A percentile compares a stretch with the other conserved stretches of the same genome.
phyloP scores from a whole-genome alignment of 2,888 invertebrate species.

The Uropetala carovei region DNA sequence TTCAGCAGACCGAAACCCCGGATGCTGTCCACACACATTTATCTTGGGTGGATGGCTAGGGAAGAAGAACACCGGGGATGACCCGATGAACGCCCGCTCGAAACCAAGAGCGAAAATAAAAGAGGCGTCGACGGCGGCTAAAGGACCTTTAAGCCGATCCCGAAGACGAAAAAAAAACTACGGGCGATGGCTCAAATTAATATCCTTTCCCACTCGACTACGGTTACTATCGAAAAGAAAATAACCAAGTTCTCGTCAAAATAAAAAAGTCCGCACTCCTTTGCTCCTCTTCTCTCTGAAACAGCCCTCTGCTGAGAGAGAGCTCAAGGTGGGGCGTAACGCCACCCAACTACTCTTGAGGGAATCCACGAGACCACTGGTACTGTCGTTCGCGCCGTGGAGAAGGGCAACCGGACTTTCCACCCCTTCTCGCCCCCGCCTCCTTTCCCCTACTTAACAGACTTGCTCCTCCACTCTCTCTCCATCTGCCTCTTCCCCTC shows the following conservation, averaged over 20 bases:
- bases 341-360: constrained; percentile 53
- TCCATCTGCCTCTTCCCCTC: not conserved
- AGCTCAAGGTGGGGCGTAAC: constrained; percentile 29
- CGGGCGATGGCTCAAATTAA: too few relatives aligned
- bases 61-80: too few relatives aligned
- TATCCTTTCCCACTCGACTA: too few relatives aligned
- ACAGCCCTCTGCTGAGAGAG: not conserved
- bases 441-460: not conserved
- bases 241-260: too few relatives aligned
- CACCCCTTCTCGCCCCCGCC: too few relatives aligned
- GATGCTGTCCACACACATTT: constrained; percentile 48
- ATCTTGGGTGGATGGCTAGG: too few relatives aligned
- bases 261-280: not conserved
- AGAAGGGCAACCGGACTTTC: constrained; percentile 2
- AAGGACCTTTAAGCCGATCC: not conserved
- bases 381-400: not conserved
- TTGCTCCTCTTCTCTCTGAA: not conserved
- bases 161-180: too few relatives aligned
- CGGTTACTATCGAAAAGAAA: too few relatives aligned
- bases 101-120: not conserved
- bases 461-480: not conserved
- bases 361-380: constrained; percentile 40
- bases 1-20: constrained; percentile 48
- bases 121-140: not conserved
- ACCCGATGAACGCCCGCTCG: not conserved